phyloP scores from a whole-genome alignment of 2,113 vertebrate genomes.

The Cyprinodon tularosa region DNA sequence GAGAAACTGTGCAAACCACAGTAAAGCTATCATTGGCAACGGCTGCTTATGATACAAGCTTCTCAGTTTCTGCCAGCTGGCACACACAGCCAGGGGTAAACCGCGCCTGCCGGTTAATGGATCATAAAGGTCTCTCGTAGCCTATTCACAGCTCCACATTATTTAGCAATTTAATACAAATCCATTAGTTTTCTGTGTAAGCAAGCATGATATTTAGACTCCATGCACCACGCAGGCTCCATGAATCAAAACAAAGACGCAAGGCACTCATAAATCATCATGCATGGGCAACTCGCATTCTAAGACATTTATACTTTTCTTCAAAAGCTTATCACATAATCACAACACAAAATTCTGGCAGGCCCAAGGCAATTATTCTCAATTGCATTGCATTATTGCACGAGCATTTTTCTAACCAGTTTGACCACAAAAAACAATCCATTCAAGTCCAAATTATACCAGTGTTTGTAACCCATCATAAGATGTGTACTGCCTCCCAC shows the following conservation, averaged over 20 bases:
- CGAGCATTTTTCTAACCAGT: conserved; percentile 51
- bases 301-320: conserved; percentile 49
- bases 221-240: conserved; percentile 51
- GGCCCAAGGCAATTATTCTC: conserved; percentile 53
- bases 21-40: conserved; percentile 57
- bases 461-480: conserved; percentile 25
- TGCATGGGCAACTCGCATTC: conserved; percentile 37
- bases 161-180: conserved; percentile 74
- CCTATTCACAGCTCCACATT: conserved; percentile 68
- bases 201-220: conserved; percentile 53
- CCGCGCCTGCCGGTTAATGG: conserved; percentile 61
- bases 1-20: conserved; percentile 62
- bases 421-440: conserved; percentile 31
- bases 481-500: neutral
- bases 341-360: conserved; percentile 55
- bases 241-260: conserved; percentile 45
- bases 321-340: conserved; percentile 71
- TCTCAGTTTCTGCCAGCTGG: conserved; percentile 64
- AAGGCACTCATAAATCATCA: conserved; percentile 48
- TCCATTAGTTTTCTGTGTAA: conserved; percentile 71
- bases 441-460: conserved; percentile 33
- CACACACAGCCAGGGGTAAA: conserved; percentile 59
- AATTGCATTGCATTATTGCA: conserved; percentile 38
- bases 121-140: conserved; percentile 74
- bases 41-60: conserved; percentile 52